A percentile compares a stretch with the other conserved stretches of the same genome.
phyloP scores from a whole-genome alignment of 2,113 vertebrate species.

The Prionailurus bengalensis region DNA sequence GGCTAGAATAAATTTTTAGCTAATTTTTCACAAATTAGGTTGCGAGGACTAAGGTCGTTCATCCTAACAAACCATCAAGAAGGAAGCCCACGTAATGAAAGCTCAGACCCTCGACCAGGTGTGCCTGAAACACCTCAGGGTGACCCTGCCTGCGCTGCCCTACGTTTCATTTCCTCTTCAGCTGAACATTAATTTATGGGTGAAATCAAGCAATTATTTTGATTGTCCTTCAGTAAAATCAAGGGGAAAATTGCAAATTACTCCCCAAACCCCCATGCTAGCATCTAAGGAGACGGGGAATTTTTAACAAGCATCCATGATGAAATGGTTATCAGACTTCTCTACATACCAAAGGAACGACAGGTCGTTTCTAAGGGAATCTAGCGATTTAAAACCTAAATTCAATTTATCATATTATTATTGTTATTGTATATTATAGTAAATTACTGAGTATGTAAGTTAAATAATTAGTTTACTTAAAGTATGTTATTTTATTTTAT shows the following conservation, averaged over 20 bases:
- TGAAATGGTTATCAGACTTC: background rate
- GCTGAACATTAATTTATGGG: background rate
- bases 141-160: background rate
- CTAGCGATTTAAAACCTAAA: background rate
- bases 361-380: background rate
- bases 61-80: too few relatives aligned
- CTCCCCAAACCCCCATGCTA: background rate
- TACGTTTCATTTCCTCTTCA: background rate
- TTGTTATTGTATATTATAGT: background rate
- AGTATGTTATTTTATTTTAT: background rate
- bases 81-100: background rate
- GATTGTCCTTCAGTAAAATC: constrained; percentile 31
- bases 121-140: accelerated
- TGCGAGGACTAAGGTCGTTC: background rate
- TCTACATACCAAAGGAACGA: background rate
- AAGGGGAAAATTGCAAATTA: constrained; percentile 8
- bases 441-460: background rate
- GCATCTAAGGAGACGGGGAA: background rate
- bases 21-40: background rate
- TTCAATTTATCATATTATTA: background rate
- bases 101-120: background rate
- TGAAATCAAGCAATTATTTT: constrained; percentile 45
- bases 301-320: background rate
- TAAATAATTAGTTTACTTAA: background rate
- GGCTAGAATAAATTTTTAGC: background rate